Evolutionary conservation across 2,797 vertebrate genomes (phyloP).

Genomic region (Pangasius djambal): DNA sequence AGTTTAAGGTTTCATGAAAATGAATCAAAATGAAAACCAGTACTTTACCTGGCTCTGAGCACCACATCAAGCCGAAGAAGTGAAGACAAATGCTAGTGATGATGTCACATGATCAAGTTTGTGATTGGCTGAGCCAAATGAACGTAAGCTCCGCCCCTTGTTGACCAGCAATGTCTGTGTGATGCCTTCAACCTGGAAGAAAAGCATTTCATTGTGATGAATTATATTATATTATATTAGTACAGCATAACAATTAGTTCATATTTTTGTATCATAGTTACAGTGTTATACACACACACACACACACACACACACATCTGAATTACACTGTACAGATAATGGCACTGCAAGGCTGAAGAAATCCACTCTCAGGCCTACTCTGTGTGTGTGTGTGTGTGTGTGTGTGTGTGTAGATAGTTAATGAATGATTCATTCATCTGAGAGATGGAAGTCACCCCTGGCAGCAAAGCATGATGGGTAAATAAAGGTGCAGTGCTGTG

Average conservation of each 20-base stretch:
- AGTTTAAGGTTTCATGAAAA: not conserved
- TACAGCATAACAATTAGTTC: not conserved
- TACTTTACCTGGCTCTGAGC: not conserved
- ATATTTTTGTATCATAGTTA: not conserved
- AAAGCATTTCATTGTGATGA: not conserved
- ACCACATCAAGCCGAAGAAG: not conserved
- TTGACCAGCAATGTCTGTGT: not conserved
- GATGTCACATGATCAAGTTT: not conserved
- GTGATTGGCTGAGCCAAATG: not conserved
- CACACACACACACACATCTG: not conserved
- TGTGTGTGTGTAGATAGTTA: not conserved
- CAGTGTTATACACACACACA: not conserved
- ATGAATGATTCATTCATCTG: not conserved
- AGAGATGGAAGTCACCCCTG: constrained; percentile 1
- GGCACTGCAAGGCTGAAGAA: not conserved
- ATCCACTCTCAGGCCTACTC: not conserved
- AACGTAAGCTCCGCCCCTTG: not conserved
- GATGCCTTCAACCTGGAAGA: not conserved
- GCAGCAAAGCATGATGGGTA: constrained; percentile 56
- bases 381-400: not conserved
- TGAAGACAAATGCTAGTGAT: not conserved
- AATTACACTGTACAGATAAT: not conserved
- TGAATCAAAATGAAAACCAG: not conserved
- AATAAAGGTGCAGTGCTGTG: constrained; percentile 4
- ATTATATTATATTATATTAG: too few relatives aligned